phyloP scores from a whole-genome alignment of 2,888 invertebrate genomes.

The Stomorhina lunata region DNA sequence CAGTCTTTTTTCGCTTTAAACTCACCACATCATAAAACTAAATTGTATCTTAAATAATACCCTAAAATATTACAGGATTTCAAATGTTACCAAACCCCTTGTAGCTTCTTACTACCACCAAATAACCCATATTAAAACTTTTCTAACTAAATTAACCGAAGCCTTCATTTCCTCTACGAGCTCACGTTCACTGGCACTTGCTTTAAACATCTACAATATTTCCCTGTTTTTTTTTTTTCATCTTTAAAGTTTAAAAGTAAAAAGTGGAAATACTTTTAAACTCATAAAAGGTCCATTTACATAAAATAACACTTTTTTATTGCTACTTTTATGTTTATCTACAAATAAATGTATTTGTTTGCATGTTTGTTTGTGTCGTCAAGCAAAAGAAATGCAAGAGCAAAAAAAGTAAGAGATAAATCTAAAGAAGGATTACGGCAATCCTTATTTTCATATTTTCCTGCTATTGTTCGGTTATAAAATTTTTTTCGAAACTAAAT shows the following conservation, averaged over 20 bases:
- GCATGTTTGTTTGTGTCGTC: background rate
- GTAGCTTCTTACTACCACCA: background rate
- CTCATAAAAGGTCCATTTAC: constrained; percentile 63
- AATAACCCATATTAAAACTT: background rate
- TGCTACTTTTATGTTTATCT: constrained; percentile 3
- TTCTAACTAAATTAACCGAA: background rate
- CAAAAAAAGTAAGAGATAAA: constrained; percentile 49
- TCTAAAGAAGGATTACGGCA: constrained; percentile 60
- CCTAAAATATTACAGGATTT: background rate
- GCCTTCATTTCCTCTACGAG: background rate
- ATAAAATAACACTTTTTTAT: constrained; percentile 61
- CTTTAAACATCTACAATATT: too few relatives aligned
- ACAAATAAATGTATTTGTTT: constrained; percentile 3
- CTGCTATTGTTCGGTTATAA: constrained; percentile 15
- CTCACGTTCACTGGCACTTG: background rate
- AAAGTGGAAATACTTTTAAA: constrained; percentile 29
- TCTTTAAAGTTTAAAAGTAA: background rate
- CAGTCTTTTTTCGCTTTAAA: constrained; percentile 29
- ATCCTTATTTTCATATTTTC: constrained; percentile 37
- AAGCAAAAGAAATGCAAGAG: too few relatives aligned
- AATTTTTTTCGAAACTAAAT: background rate
- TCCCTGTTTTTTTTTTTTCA: background rate
- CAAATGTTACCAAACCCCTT: background rate
- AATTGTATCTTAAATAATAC: constrained; percentile 38
- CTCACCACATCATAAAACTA: constrained; percentile 45